Percentiles rank a stretch among this genome's conserved stretches.
These are phyloP conservation scores for Cyprinodon variegatus DNA, from an alignment of 2,113 vertebrate species.

Conservation along the genomic window DNA sequence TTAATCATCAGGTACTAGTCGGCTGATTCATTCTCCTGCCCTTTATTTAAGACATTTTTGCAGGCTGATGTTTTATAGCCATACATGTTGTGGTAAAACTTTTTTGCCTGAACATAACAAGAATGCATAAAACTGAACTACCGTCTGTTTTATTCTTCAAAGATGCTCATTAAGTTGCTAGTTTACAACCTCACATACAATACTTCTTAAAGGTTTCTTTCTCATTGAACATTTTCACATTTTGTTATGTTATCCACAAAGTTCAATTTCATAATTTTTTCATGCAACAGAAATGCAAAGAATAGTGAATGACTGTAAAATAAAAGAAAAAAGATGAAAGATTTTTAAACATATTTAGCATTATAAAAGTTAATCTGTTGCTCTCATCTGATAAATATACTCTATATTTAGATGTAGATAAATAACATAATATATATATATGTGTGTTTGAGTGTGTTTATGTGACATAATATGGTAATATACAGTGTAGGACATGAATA, in stretches of 20 bases:
- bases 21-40: conserved; percentile 68
- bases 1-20: conserved; percentile 73
- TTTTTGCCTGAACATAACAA: conserved; percentile 67
- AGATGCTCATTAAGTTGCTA: conserved; percentile 17
- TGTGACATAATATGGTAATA: too few relatives aligned
- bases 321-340: too few relatives aligned
- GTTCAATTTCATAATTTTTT: too few relatives aligned
- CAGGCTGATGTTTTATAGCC: conserved; percentile 73
- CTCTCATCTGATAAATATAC: too few relatives aligned
- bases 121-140: conserved; percentile 60
- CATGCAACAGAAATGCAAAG: too few relatives aligned
- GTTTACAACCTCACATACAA: background rate
- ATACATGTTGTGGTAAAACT: conserved; percentile 70
- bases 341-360: too few relatives aligned
- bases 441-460: too few relatives aligned
- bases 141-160: conserved; percentile 63
- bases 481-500: too few relatives aligned
- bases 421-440: too few relatives aligned
- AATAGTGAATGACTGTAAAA: too few relatives aligned
- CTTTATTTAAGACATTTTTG: conserved; percentile 71
- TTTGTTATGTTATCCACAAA: background rate
- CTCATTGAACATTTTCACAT: background rate
- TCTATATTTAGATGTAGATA: too few relatives aligned
- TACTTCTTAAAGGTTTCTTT: background rate
- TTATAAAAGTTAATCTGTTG: too few relatives aligned